Evolutionary conservation across 2,888 invertebrate genomes (phyloP), one percentile per base, ranked within the genome.

Genomic region (Blomia tropicalis): DNA sequence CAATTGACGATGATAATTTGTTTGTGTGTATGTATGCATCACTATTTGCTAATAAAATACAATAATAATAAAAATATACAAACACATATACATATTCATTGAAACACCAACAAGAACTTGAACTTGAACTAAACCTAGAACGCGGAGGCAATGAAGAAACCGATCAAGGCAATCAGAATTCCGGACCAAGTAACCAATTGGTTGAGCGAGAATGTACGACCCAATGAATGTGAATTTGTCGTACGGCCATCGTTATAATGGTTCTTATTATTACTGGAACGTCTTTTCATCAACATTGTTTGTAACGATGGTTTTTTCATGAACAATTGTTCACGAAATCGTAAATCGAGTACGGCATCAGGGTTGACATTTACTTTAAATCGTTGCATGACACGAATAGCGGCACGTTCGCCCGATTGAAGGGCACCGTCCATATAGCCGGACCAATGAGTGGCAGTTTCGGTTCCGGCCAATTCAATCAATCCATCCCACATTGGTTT

Each of bases 351-450:
- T 22, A 47, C 7, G 7, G 51, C n/a, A 11, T 47, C 51, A 11
- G 7, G 51, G 51, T 19, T 47, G 7, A 56, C 29, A 1, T 2
- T 29, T 3, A 2, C 25, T 22, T 32, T 43, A 19, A 59, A 43
- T 19, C 41, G 14, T 27, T 54, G 43, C 14, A 70, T 44, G 11
- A 69, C 64, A 62, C 70, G 69, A 19, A 69, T 43, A 22, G 70
- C 70, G 19, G 70, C 69, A 58, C 70, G 60, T 59, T 70, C 69
- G 2, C 70, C 70, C 1, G 59, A 25, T 17, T 67, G 65, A 19
- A 70, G 65, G 2, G 66, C 70, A 19, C 70, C 70, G 31, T 70
- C 69, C 63, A 70, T 70, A 43, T 70, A 70, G n/a, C 70, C 70
- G 25, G 67, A 66, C 70, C 70, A 70, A 17, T 66, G 43, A 17